phyloP scores from a whole-genome alignment of 2,797 vertebrate species.

The Mionectes olivaceus region DNA sequence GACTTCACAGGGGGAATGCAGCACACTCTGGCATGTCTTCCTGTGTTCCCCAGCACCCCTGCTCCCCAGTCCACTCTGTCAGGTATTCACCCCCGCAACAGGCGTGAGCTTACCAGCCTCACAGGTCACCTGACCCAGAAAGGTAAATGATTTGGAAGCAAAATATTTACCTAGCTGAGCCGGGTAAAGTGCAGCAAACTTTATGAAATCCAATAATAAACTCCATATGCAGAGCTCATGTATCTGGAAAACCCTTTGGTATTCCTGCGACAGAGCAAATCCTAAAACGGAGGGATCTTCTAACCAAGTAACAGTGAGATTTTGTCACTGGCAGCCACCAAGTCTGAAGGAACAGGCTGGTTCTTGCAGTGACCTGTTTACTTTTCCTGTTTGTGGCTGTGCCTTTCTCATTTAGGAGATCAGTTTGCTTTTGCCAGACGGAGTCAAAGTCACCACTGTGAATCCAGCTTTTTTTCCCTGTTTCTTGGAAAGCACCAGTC shows the following conservation, averaged over 20 bases:
- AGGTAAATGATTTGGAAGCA: conserved; percentile 2
- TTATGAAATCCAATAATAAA: not conserved
- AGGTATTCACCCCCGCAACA: not conserved
- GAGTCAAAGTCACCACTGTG: conserved; percentile 70
- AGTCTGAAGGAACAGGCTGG: conserved; percentile 20
- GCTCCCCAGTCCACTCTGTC: not conserved
- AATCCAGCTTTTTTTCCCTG: conserved; percentile 46
- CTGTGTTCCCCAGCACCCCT: not conserved
- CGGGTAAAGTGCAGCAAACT: not conserved
- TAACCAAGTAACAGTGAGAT: not conserved
- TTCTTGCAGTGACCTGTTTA: conserved; percentile 13
- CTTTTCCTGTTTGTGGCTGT: not conserved
- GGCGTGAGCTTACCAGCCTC: not conserved
- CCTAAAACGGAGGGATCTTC: not conserved
- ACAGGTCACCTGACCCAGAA: not conserved
- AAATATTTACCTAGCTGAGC: conserved; percentile 1
- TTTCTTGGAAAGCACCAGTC: conserved; percentile 82
- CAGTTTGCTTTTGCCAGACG: conserved; percentile 47
- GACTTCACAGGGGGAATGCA: not conserved
- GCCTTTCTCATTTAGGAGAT: conserved; percentile 50
- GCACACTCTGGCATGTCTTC: fast-evolving
- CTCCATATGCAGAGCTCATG: not conserved
- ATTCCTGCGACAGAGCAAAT: not conserved
- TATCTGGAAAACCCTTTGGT: not conserved
- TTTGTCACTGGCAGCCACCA: not conserved